phyloP scores from a whole-genome alignment of 2,888 invertebrate genomes.

The Agonopterix alstromeriana region DNA sequence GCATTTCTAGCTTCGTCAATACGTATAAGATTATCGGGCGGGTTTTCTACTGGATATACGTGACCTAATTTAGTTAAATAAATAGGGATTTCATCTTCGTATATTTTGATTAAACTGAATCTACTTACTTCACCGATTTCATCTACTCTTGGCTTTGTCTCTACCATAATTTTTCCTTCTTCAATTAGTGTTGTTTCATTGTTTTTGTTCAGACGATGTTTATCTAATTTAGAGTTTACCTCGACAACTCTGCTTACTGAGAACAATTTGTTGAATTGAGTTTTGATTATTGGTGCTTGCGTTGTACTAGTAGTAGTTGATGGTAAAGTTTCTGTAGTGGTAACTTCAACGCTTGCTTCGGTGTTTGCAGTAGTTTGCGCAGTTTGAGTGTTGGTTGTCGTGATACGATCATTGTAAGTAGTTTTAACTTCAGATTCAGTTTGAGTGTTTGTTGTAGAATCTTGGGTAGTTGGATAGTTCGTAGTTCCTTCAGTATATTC shows the following conservation, averaged over 20 bases:
- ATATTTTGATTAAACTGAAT: conserved; percentile 81
- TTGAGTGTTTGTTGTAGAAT: conserved; percentile 27
- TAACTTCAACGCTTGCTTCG: conserved; percentile 16
- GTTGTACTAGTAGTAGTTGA: conserved; percentile 37
- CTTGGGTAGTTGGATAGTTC: conserved; percentile 41
- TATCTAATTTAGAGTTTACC: conserved; percentile 80
- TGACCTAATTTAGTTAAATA: conserved; percentile 67
- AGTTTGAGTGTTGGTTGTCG: conserved; percentile 7
- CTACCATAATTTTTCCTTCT: conserved; percentile 72
- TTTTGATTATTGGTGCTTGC: conserved; percentile 54
- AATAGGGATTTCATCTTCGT: conserved; percentile 77
- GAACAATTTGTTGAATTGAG: conserved; percentile 78
- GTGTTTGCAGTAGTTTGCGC: conserved; percentile 8
- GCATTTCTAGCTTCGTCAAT: conserved; percentile 72
- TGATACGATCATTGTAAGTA: conserved; percentile 14
- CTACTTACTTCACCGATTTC: conserved; percentile 84
- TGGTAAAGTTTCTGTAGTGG: conserved; percentile 22
- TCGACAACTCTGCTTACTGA: conserved; percentile 83
- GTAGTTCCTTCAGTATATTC: conserved; percentile 47
- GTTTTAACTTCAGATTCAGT: conserved; percentile 23
- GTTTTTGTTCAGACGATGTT: conserved; percentile 74
- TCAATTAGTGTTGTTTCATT: conserved; percentile 71
- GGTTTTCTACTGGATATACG: conserved; percentile 67
- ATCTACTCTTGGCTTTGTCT: conserved; percentile 77
- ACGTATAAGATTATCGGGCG: conserved; percentile 63